Evolutionary conservation across 2,113 vertebrate genomes (phyloP).

Genomic region (Capricornis sumatraensis): DNA sequence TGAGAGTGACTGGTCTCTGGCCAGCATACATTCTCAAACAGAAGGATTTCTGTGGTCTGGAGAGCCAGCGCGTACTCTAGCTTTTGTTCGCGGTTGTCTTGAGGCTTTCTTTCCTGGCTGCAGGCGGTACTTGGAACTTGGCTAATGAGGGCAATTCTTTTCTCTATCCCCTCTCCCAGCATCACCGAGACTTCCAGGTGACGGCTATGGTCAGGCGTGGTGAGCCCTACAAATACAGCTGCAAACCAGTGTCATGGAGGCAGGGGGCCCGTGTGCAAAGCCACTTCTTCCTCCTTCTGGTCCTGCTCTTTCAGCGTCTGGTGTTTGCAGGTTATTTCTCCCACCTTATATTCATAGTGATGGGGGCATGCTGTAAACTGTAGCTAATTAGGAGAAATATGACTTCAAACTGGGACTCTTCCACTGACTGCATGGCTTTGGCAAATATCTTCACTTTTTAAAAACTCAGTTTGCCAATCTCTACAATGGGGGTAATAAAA

Average conservation of each 20-base stretch:
- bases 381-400: neutral
- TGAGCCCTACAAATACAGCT: rapidly evolving
- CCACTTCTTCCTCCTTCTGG: rapidly evolving
- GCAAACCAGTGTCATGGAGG: rapidly evolving
- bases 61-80: neutral
- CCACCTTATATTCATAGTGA: rapidly evolving
- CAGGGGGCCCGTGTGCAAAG: rapidly evolving
- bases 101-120: neutral
- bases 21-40: neutral
- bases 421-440: neutral
- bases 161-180: neutral
- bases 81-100: rapidly evolving
- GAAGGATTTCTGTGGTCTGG: neutral
- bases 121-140: neutral
- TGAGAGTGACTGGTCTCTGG: neutral
- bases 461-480: neutral
- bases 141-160: neutral
- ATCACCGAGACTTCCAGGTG: neutral
- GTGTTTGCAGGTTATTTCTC: neutral
- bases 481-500: neutral
- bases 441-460: neutral
- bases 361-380: rapidly evolving
- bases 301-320: rapidly evolving
- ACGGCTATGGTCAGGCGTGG: neutral
- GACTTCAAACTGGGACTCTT: neutral